Base-by-base conservation (phyloP, 2,797 vertebrate genomes). In the Lateolabrax maculatus region DNA sequence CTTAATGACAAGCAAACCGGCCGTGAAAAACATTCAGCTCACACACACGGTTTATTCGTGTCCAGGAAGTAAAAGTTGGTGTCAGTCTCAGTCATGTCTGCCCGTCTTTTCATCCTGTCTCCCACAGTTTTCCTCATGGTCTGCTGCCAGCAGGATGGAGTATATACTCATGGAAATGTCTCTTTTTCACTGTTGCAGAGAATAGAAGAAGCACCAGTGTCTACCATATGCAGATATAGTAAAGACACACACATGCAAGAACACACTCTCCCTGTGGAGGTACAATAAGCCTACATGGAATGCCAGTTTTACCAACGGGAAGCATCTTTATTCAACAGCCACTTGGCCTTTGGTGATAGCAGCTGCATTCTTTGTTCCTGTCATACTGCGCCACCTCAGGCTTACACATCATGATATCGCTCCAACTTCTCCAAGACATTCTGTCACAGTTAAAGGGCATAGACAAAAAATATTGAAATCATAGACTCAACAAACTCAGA, bases 261-360 rank as follows among this genome's bases (percentile, higher is more conserved):
- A 55, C 78, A 71, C 77, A 67, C 37, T 76, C 71, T 23, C 80
- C 86, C 87, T 69, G 61, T 85, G 83, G 84, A 88, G 63, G 80
- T 82, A 92, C 89, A 90, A 90, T 87, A 78, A 84, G 84, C 71
- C 75, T 75, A 83, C 84, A 86, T 64, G 77, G 80, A 72, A 84
- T 74, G 87, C 79, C 82, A 87, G 89, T 80, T 86, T 69, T 55
- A 80, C 79, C 75, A 64, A 86, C 41, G 57, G 87, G 77, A 86
- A 83, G 75, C 87, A 88, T 90, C 86, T 90, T 91, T 89, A 87
- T 86, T 89, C 92, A 92, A 87, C 81, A 92, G 88, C 75, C 84
- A 84, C 86, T 90, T 84, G 83, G 84, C 86, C 89, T 88, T 84
- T 88, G 89, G 88, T 90, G 91, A 89, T 85, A 79, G 91, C 71